These are phyloP conservation scores for Fukomys damarensis DNA, from an alignment of 2,113 vertebrate species.

Conservation along the genomic window DNA sequence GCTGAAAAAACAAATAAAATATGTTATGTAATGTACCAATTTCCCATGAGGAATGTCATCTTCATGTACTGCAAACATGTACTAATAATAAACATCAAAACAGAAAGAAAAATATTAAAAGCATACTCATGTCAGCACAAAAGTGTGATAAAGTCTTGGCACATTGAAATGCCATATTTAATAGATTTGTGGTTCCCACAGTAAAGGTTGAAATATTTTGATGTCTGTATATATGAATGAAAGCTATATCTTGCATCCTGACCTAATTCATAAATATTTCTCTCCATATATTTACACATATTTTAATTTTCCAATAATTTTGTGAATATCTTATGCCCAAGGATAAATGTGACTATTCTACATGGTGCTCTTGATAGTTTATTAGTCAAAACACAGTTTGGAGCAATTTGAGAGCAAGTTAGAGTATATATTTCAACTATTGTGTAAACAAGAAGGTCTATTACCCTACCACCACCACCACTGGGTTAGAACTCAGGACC, in stretches of 20 bases:
- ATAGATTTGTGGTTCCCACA: neutral
- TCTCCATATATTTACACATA: neutral
- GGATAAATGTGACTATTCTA: neutral
- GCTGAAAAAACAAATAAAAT: neutral
- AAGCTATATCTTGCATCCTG: neutral
- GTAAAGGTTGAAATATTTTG: neutral
- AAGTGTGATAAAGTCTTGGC: neutral
- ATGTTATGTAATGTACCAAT: neutral
- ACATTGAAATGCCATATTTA: neutral
- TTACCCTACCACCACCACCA: too few relatives aligned
- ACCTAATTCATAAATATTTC: neutral
- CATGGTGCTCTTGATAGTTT: neutral
- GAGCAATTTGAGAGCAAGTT: conserved; percentile 31
- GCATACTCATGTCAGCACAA: neutral
- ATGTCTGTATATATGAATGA: neutral
- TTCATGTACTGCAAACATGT: neutral
- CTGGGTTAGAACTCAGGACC: too few relatives aligned
- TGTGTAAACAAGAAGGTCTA: neutral
- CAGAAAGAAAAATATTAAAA: neutral
- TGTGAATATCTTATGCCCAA: neutral
- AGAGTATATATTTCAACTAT: neutral
- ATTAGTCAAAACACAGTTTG: neutral
- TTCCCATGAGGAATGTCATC: neutral
- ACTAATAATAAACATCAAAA: neutral
- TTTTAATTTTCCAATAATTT: neutral